Percentiles rank a stretch among this genome's conserved stretches.
Evolutionary conservation across 2,797 vertebrate genomes (phyloP).

Genomic region (Sebastes glaucus): DNA sequence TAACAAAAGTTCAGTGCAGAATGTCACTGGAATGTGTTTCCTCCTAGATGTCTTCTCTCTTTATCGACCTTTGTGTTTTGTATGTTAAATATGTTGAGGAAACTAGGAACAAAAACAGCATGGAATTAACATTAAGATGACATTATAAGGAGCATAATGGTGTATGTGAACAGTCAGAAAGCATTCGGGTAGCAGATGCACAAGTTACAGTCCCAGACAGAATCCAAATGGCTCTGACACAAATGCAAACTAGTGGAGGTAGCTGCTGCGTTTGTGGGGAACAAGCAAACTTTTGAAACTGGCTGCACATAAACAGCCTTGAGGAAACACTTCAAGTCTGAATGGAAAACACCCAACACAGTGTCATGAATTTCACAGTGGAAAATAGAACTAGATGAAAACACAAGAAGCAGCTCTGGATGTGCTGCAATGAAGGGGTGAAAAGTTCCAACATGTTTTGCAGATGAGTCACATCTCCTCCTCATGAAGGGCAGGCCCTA

Average conservation of each 20-base stretch:
- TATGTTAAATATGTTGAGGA: constrained; percentile 8
- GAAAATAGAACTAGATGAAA: constrained; percentile 8
- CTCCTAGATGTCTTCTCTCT: neutral
- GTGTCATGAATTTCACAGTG: constrained; percentile 38
- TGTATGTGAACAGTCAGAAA: constrained; percentile 1
- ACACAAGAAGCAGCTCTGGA: neutral
- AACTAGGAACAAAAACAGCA: constrained; percentile 9
- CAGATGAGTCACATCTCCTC: neutral
- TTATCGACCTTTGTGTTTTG: neutral
- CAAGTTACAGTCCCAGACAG: neutral
- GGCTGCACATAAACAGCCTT: constrained; percentile 51
- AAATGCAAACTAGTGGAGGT: constrained; percentile 40
- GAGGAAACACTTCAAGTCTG: constrained; percentile 14
- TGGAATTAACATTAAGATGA: constrained; percentile 32
- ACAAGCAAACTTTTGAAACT: constrained; percentile 23
- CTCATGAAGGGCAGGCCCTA: neutral
- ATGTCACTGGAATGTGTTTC: neutral
- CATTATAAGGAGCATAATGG: constrained; percentile 16
- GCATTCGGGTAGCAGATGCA: constrained; percentile 16
- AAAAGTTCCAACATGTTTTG: constrained; percentile 8
- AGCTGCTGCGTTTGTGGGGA: constrained; percentile 16
- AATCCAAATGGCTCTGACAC: constrained; percentile 18
- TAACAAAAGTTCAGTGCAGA: neutral
- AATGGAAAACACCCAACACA: constrained; percentile 16
- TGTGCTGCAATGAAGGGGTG: neutral